These are phyloP conservation scores for Macrosoma leucophasiata DNA, from an alignment of 2,888 invertebrate species.

Conservation along the genomic window DNA sequence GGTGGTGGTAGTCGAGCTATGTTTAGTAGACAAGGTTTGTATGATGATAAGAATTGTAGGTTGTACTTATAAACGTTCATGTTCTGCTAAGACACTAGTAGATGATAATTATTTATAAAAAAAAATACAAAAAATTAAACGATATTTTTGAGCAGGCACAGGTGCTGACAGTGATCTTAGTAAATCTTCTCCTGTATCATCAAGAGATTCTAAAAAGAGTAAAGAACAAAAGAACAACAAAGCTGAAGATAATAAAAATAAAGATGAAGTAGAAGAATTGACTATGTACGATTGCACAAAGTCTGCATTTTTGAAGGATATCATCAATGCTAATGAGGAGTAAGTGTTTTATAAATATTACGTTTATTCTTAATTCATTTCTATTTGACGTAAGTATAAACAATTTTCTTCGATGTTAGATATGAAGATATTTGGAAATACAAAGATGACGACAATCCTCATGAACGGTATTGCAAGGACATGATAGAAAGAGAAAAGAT, in stretches of 20 bases:
- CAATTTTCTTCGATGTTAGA: slow-evolving; percentile 37
- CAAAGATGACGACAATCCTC: slow-evolving; percentile 82
- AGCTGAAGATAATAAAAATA: slow-evolving; percentile 66
- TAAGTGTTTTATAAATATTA: slow-evolving; percentile 42
- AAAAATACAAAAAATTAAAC: too few species aligned
- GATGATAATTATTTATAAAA: too few species aligned
- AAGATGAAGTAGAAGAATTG: slow-evolving; percentile 79
- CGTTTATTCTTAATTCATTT: background rate
- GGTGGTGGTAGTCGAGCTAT: slow-evolving; percentile 91
- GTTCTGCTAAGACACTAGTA: too few species aligned
- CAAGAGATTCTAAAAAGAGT: slow-evolving; percentile 86
- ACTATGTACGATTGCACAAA: slow-evolving; percentile 79
- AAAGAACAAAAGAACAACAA: slow-evolving; percentile 78
- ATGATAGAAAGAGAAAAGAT: slow-evolving; percentile 91
- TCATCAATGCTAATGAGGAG: slow-evolving; percentile 83
- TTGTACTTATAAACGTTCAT: background rate
- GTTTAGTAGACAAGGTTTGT: slow-evolving; percentile 83
- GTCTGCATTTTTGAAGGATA: slow-evolving; percentile 83
- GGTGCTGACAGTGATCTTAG: slow-evolving; percentile 88
- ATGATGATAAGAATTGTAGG: background rate
- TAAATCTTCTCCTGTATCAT: slow-evolving; percentile 84
- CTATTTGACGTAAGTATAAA: too few species aligned
- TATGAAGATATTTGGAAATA: slow-evolving; percentile 90
- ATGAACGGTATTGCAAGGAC: slow-evolving; percentile 85
- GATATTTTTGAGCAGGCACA: slow-evolving; percentile 53